Conservation (phyloP, 2,113 vertebrate species). For the Entomyzon cyanotis region DNA sequence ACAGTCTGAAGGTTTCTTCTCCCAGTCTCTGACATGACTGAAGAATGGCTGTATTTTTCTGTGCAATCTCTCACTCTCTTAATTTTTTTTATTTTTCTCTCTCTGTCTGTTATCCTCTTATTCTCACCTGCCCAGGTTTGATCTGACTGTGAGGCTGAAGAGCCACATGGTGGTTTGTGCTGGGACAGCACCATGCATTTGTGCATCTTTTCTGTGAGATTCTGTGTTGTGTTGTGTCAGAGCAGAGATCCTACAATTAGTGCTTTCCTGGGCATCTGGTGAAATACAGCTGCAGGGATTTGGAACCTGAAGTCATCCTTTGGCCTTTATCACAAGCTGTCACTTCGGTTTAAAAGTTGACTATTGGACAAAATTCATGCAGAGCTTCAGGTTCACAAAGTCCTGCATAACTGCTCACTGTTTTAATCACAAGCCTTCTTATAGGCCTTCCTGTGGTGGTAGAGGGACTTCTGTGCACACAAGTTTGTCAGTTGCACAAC, state of each 20-base stretch:
- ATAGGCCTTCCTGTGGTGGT: not conserved
- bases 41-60: not conserved
- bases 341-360: not conserved
- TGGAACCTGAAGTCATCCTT: not conserved
- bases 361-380: not conserved
- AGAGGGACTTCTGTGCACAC: not conserved
- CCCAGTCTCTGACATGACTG: not conserved
- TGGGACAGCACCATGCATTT: slow-evolving; percentile 69
- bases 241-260: not conserved
- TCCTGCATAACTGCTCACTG: not conserved
- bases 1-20: not conserved
- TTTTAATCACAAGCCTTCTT: not conserved
- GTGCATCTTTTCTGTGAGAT: slow-evolving; percentile 65
- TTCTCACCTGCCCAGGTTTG: slow-evolving; percentile 23
- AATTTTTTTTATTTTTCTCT: not conserved
- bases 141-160: slow-evolving; percentile 70
- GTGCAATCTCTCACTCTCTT: not conserved
- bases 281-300: not conserved
- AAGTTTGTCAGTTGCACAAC: not conserved
- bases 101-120: not conserved
- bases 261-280: not conserved
- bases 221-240: not conserved
- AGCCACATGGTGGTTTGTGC: slow-evolving; percentile 72
- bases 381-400: not conserved
- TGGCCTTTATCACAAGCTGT: not conserved